Percentiles rank a stretch among this genome's conserved stretches.
phyloP scores from a whole-genome alignment of 2,113 vertebrate genomes.

The Halichoeres trimaculatus region DNA sequence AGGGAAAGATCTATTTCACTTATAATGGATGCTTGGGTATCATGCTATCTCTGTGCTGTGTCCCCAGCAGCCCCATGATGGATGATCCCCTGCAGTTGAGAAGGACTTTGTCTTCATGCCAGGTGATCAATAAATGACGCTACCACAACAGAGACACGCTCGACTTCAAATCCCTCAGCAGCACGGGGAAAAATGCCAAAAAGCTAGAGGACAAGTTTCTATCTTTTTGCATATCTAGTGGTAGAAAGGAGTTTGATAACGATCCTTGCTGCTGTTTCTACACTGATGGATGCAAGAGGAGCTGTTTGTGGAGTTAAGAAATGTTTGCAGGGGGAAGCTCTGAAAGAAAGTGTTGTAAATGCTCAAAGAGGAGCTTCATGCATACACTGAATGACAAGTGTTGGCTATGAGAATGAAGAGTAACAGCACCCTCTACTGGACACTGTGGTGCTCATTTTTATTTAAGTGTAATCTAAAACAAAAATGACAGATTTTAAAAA shows the following conservation, averaged over 20 bases:
- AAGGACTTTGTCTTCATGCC: constrained; percentile 54
- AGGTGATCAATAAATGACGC: constrained; percentile 61
- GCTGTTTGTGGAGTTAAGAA: constrained; percentile 11
- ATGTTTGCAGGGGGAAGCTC: neutral
- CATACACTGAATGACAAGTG: neutral
- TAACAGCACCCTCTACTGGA: constrained; percentile 65
- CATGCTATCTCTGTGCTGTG: constrained; percentile 31
- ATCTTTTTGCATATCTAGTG: constrained; percentile 18
- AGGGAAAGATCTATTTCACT: constrained; percentile 61
- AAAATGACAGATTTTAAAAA: too few relatives aligned
- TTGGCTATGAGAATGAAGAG: constrained; percentile 7
- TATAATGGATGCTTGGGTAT: constrained; percentile 49
- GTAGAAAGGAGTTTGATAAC: constrained; percentile 9
- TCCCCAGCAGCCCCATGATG: constrained; percentile 53
- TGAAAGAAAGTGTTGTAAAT: neutral
- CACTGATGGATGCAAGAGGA: neutral
- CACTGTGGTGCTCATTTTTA: neutral
- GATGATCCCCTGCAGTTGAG: constrained; percentile 43
- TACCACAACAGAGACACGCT: constrained; percentile 38
- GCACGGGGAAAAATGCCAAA: constrained; percentile 37
- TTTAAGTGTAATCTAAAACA: neutral
- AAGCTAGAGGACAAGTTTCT: constrained; percentile 38
- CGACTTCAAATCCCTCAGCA: constrained; percentile 36
- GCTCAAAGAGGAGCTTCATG: neutral
- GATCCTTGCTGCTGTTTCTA: neutral